Percentiles rank a stretch among this genome's conserved stretches.
phyloP scores from a whole-genome alignment of 2,797 vertebrate genomes.

The Urophycis tenuis region DNA sequence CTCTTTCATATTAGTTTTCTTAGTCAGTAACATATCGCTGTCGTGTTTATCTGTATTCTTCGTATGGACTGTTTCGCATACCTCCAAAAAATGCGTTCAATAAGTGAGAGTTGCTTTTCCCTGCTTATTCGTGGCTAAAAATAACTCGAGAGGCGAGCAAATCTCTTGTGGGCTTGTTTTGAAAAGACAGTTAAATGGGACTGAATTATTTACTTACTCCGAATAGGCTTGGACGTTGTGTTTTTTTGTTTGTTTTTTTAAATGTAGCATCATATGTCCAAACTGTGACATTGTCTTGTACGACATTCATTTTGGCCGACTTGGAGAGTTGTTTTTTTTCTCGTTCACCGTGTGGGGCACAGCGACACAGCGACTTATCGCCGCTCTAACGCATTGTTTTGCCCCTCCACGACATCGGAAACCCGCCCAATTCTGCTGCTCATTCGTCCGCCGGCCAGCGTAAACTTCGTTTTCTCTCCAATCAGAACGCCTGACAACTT shows the following conservation, averaged over 20 bases:
- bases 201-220: background rate
- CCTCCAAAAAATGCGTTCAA: background rate
- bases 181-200: background rate
- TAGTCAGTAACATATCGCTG: background rate
- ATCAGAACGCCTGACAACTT: conserved; percentile 52
- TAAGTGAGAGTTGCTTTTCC: background rate
- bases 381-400: conserved; percentile 57
- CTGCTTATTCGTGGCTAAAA: background rate
- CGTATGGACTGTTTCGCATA: background rate
- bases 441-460: conserved; percentile 54
- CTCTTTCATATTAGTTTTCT: background rate
- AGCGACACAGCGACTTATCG: conserved; percentile 45
- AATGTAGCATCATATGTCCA: background rate
- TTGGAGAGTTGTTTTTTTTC: background rate
- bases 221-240: background rate
- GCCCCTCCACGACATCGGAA: conserved; percentile 58
- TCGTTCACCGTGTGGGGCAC: conserved; percentile 17
- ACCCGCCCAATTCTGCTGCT: conserved; percentile 53
- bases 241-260: background rate
- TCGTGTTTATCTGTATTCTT: background rate
- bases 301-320: background rate
- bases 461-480: conserved; percentile 41
- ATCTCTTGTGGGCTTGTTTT: background rate
- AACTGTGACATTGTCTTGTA: background rate
- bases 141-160: background rate